Base-by-base conservation (phyloP, 2,113 vertebrate genomes). In the Oryzias melastigma region DNA sequence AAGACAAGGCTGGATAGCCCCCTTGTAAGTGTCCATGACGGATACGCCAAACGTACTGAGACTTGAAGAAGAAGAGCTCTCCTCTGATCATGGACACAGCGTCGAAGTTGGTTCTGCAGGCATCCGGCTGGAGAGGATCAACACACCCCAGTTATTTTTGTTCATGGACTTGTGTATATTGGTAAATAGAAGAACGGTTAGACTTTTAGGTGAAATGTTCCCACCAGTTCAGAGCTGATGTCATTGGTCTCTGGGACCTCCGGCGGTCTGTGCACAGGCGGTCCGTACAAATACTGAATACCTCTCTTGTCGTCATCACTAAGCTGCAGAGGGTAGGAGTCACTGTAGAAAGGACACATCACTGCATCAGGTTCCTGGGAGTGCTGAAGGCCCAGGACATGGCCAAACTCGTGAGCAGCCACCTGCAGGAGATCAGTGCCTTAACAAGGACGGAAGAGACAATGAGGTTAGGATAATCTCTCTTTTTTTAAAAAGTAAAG, bases 21-120 rank as follows among this genome's bases (percentile, higher is more conserved):
- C 87, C 88, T 82, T 96, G 93, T 54, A 98, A 92, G 58, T 46
- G 88, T 2, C 94, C 91, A 0, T 92, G 87, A 0, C 94, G 92
- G 41, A 98, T 89, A 47, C 96, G 90, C 96, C 96, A 98, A 52
- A 96, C 94, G 0, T 93, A 96, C 41, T 82, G 80, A 0, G 92
- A 92, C 81, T 93, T 93, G 81, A 98, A 98, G 87, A 98, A 98
- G 90, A 97, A 98, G n/a, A 98, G 93, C 85, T 98, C 96, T 0
- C 96, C 96, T 2, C 96, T 91, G 85, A 98, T 97, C 87, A 92
- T 93, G 50, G 96, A 91, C 0, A 92, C 94, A 0, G 96, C 95
- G 0, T 97, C 94, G 1, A 97, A 98, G 51, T 91, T 86, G 1
- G 91, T 89, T 22, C 88, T 81, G 2, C 96, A 98, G 80, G 90